phyloP scores from a whole-genome alignment of 2,113 vertebrate genomes.

The Cyanoramphus novaezelandiae region DNA sequence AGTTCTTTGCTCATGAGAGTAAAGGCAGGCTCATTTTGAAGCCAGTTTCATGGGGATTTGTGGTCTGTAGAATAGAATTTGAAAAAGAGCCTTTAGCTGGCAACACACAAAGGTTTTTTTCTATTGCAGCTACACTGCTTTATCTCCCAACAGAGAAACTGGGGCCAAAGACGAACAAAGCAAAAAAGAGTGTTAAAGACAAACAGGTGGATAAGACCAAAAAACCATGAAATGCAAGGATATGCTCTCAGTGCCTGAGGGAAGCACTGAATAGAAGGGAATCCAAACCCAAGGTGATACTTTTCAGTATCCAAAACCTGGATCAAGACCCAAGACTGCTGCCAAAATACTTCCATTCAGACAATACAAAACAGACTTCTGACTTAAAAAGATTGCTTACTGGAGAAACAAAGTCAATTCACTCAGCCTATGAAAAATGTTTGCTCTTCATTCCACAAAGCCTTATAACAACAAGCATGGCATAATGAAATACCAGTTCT shows the following conservation, averaged over 20 bases:
- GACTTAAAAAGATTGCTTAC: not conserved
- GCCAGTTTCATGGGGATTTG: not conserved
- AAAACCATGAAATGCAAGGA: not conserved
- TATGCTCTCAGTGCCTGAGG: not conserved
- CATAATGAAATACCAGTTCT: not conserved
- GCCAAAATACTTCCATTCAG: not conserved
- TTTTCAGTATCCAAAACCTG: not conserved
- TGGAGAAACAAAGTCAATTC: not conserved
- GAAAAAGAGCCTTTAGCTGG: not conserved
- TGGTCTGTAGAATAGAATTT: not conserved
- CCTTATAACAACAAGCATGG: not conserved
- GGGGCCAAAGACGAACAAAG: not conserved
- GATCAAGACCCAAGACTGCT: not conserved
- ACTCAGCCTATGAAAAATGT: not conserved
- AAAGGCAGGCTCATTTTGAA: conserved; percentile 1
- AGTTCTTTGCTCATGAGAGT: not conserved
- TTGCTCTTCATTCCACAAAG: not conserved
- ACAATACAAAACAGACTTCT: not conserved
- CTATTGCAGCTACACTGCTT: not conserved
- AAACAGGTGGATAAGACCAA: not conserved
- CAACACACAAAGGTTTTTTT: not conserved
- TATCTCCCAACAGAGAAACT: not conserved
- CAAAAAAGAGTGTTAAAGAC: not conserved
- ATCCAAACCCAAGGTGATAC: not conserved
- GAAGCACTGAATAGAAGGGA: not conserved